A percentile compares a stretch with the other conserved stretches of the same genome.
These are phyloP conservation scores for Empis livida DNA, from an alignment of 2,888 invertebrate species.

Conservation along the genomic window DNA sequence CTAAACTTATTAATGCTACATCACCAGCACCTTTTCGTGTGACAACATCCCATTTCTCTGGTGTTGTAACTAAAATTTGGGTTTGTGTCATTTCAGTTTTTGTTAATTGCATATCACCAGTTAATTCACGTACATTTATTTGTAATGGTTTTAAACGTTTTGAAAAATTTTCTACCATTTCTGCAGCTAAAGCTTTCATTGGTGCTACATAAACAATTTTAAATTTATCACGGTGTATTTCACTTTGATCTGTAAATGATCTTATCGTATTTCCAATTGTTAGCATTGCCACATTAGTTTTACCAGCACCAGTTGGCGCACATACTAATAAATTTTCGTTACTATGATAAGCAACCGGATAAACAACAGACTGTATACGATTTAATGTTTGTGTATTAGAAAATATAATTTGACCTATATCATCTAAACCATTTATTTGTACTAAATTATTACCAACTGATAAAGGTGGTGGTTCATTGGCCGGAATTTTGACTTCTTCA, in stretches of 20 bases:
- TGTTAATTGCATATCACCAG: conserved; percentile 96
- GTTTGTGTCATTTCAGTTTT: conserved; percentile 89
- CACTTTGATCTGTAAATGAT: conserved; percentile 65
- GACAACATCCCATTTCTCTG: conserved; percentile 99
- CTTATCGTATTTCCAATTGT: conserved; percentile 84
- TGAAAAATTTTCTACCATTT: conserved; percentile 93
- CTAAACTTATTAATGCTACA: conserved; percentile 75
- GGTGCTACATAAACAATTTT: conserved; percentile 99
- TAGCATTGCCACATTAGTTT: conserved; percentile 95
- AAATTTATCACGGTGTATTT: conserved; percentile 81
- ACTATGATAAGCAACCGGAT: conserved; percentile 85
- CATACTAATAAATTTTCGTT: conserved; percentile 96
- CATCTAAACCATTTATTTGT: conserved; percentile 40
- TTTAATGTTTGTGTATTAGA: conserved; percentile 76
- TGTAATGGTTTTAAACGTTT: conserved; percentile 64
- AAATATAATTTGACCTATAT: conserved; percentile 83
- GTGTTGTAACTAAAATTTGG: conserved; percentile 96
- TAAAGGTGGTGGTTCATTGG: conserved; percentile 44
- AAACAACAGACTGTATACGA: conserved; percentile 91
- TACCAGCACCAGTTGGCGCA: conserved; percentile 98
- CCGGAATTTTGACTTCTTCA: conserved; percentile 79
- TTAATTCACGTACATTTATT: conserved; percentile 79
- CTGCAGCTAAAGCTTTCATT: conserved; percentile 98
- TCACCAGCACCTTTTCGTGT: conserved; percentile 90
- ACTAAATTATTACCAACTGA: conserved; percentile 51